Conservation (phyloP, 2,888 invertebrate species). For the Hirtodrosophila confusa region DNA sequence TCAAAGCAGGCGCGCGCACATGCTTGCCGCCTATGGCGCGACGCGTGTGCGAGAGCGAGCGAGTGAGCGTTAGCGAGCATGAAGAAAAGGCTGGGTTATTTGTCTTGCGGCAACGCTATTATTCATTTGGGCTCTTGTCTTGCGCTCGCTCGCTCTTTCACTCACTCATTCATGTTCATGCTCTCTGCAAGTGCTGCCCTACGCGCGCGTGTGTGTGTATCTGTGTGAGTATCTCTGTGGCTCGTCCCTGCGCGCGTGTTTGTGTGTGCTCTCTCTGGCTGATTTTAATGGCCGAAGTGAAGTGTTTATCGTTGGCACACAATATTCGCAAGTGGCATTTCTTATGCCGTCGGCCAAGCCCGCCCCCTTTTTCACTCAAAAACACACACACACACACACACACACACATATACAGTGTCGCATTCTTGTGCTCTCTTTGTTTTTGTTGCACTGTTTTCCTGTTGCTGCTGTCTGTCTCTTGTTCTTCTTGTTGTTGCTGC, state of each 20-base stretch:
- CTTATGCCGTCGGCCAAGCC: conserved; percentile 75
- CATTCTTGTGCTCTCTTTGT: conserved; percentile 62
- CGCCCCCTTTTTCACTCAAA: conserved; percentile 63
- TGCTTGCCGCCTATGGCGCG: conserved; percentile 39
- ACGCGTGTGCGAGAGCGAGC: conserved; percentile 39
- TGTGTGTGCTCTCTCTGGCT: conserved; percentile 43
- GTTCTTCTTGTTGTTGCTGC: conserved; percentile 16
- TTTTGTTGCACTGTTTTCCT: conserved; percentile 58
- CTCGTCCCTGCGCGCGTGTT: conserved; percentile 6
- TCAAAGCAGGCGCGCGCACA: conserved; percentile 74
- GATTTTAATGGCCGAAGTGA: conserved; percentile 84
- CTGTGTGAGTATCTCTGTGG: conserved; percentile 17
- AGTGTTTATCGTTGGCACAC: conserved; percentile 84
- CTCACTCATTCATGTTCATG: conserved; percentile 62
- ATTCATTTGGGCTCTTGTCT: conserved; percentile 77
- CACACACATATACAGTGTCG: conserved; percentile 43
- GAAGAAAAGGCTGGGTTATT: conserved; percentile 84
- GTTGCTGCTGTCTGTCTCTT: conserved; percentile 55
- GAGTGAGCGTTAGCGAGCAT: conserved; percentile 39
- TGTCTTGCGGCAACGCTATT: conserved; percentile 83
- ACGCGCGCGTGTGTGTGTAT: conserved; percentile 26
- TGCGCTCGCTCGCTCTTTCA: conserved; percentile 46
- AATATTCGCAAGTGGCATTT: conserved; percentile 82
- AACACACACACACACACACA: conserved; percentile 40
- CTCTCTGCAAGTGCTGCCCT: conserved; percentile 36